Base-by-base conservation (phyloP, 2,797 vertebrate genomes). In the Borostomias antarcticus region DNA sequence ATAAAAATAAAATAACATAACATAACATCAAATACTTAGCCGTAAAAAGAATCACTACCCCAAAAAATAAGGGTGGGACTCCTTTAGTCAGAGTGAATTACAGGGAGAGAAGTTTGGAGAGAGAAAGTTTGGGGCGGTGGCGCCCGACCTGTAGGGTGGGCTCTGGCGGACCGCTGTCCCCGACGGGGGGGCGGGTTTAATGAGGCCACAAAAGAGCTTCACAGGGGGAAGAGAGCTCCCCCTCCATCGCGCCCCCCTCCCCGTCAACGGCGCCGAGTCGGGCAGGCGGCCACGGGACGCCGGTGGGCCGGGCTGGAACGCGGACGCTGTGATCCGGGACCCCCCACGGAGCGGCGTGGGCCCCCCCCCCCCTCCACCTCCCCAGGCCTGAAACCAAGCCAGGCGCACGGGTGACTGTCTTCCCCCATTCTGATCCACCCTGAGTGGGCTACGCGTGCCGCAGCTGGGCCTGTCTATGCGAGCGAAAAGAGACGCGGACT, bases 131-230 rank as follows among this genome's bases (percentile, higher is more conserved):
- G 15, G 40, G 6, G 13, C 17, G 13, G 40, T 43, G 3, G 15
- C 3, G 5, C 15, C 47, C 57, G 64, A 64, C 56, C 62, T 30
- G 21, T 15, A 17, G 19, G 25, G 51, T 25, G 26, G 25, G 35
- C 61, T 72, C 50, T 51, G 57, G 68, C 56, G 30, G 23, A 19
- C 13, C 64, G 62, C 62, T 67, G 43, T 40, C n/a, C 66, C 26
- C 86, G 78, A 79, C 62, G 64, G 85, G 87, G n/a, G 62, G 82
- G 75, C 77, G 70, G 76, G 59, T 84, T 85, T 89, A 89, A 89
- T 76, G 81, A 90, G 81, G 68, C 73, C 58, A 58, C 69, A 68
- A 59, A 64, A 77, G 76, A 73, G 11, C 13, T 21, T 65, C 76
- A 70, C n/a, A 2, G 52, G 58, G 43, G 66, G 66, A 13, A 40